phyloP scores from a whole-genome alignment of 2,797 vertebrate genomes.

The Crax fasciolata region DNA sequence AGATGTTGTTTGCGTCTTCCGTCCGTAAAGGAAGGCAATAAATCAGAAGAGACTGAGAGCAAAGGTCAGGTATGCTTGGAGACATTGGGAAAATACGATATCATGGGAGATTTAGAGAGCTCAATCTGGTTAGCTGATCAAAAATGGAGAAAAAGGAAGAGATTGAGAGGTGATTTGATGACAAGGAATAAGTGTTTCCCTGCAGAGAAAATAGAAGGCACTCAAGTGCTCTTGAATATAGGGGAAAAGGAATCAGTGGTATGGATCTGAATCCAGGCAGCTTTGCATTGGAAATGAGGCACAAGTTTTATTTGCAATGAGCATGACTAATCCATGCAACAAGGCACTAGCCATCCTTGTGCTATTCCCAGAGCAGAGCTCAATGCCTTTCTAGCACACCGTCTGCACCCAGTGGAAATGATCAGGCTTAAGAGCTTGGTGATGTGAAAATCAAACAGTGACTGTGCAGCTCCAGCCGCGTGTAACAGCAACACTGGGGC shows the following conservation, averaged over 20 bases:
- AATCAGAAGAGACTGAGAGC: not conserved
- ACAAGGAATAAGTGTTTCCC: not conserved
- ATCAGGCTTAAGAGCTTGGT: not conserved
- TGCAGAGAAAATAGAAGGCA: not conserved
- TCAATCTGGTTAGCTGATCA: not conserved
- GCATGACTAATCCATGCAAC: slow-evolving; percentile 7
- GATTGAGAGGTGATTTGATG: slow-evolving; percentile 1
- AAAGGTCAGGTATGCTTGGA: not conserved
- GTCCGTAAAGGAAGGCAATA: not conserved
- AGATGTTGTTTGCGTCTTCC: not conserved
- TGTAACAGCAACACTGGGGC: not conserved
- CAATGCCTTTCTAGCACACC: not conserved
- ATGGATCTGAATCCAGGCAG: not conserved
- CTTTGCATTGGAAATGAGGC: slow-evolving; percentile 19
- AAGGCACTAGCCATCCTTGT: not conserved
- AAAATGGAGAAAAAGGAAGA: not conserved
- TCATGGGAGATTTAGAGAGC: not conserved
- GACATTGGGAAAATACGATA: not conserved
- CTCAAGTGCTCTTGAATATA: not conserved
- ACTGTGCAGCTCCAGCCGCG: not conserved
- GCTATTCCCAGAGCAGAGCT: not conserved
- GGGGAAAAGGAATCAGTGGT: not conserved
- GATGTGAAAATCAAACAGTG: not conserved
- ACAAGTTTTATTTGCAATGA: not conserved
- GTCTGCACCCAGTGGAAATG: not conserved